A percentile compares a stretch with the other conserved stretches of the same genome.
Evolutionary conservation across 2,113 vertebrate genomes (phyloP).

Genomic region (Peromyscus leucopus): DNA sequence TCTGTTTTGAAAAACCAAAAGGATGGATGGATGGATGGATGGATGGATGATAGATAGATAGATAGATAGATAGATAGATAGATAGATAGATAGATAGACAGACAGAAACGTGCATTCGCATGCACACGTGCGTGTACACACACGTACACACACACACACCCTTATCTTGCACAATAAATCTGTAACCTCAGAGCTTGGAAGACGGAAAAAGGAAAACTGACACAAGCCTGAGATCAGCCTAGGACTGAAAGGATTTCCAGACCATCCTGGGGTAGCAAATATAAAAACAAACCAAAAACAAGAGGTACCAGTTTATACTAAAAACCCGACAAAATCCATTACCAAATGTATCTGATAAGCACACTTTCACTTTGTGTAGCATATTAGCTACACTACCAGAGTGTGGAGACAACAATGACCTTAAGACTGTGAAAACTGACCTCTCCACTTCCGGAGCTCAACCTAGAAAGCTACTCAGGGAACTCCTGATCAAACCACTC

Average conservation of each 20-base stretch:
- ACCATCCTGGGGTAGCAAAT: background rate
- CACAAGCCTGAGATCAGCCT: background rate
- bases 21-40: background rate
- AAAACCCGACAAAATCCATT: slow-evolving; percentile 37
- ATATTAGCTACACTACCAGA: slow-evolving; percentile 1
- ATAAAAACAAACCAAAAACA: background rate
- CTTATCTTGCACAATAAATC: background rate
- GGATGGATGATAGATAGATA: background rate
- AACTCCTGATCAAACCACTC: background rate
- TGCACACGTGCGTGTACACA: background rate
- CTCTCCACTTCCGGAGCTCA: background rate
- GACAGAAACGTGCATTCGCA: too few species aligned
- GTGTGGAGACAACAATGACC: background rate
- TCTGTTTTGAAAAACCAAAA: background rate
- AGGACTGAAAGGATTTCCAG: background rate
- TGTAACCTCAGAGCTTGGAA: background rate
- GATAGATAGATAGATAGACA: background rate
- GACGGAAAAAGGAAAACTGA: background rate
- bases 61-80: background rate
- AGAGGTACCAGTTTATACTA: background rate
- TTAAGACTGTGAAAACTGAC: slow-evolving; percentile 18
- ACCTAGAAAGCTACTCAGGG: background rate
- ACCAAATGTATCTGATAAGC: background rate
- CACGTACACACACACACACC: background rate
- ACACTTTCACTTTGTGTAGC: background rate